A percentile compares a stretch with the other conserved stretches of the same genome.
Conservation (phyloP, 2,113 vertebrate species). For the Macaca nemestrina region DNA sequence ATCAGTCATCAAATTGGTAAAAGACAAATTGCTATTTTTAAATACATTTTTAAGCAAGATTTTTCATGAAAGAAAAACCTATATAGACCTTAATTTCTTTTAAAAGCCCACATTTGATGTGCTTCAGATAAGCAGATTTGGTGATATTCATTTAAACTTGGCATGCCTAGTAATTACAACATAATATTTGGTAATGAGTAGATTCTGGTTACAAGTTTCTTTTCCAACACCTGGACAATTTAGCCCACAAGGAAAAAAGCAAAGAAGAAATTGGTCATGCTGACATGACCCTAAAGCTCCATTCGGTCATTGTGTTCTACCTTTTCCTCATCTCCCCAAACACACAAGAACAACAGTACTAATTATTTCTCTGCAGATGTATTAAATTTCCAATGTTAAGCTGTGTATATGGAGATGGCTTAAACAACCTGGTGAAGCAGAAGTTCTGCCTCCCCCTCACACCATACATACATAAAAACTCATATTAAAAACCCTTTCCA, state of each 20-base stretch:
- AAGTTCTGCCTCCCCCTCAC: neutral
- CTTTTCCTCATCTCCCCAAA: constrained; percentile 22
- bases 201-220: constrained; percentile 51
- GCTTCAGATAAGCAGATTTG: constrained; percentile 31
- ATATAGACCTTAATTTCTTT: constrained; percentile 32
- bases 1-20: constrained; percentile 2
- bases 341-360: neutral
- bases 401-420: neutral
- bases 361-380: constrained; percentile 36
- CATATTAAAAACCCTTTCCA: neutral
- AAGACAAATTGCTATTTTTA: constrained; percentile 32
- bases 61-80: constrained; percentile 11
- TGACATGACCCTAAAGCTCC: constrained; percentile 49
- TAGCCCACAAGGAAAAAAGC: constrained; percentile 32
- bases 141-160: constrained; percentile 19
- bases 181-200: constrained; percentile 72
- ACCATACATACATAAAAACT: no score
- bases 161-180: constrained; percentile 59
- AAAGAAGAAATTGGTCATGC: constrained; percentile 59
- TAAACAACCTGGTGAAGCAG: neutral
- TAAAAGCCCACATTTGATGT: constrained; percentile 16
- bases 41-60: constrained; percentile 26
- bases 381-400: neutral
- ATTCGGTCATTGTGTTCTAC: constrained; percentile 26
- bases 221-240: constrained; percentile 55